Percentiles rank a stretch among this genome's conserved stretches.
These are phyloP conservation scores for Eupsittula cactorum DNA, from an alignment of 2,113 vertebrate species.

Conservation along the genomic window DNA sequence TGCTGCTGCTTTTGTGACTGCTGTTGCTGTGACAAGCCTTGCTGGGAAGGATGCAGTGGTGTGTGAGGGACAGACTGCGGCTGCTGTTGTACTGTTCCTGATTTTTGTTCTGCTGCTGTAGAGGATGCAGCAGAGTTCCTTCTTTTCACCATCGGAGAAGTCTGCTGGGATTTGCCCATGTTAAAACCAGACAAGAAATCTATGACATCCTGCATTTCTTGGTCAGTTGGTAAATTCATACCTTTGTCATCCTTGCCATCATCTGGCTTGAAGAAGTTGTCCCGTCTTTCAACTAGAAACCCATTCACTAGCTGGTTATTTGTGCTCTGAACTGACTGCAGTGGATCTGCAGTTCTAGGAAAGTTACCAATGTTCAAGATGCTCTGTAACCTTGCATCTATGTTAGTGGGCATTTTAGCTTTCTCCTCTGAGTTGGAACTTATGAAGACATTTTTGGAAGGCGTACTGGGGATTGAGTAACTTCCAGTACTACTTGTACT, in stretches of 20 bases:
- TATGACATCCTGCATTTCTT: constrained; percentile 99
- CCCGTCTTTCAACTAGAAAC: constrained; percentile 72
- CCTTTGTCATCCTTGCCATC: constrained; percentile 88
- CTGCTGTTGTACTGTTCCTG: constrained; percentile 79
- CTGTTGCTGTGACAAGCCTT: constrained; percentile 77
- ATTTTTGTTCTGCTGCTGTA: constrained; percentile 86
- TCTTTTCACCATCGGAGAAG: constrained; percentile 90
- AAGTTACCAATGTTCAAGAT: constrained; percentile 85
- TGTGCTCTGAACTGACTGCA: constrained; percentile 72
- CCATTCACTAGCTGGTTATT: constrained; percentile 81
- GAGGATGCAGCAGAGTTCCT: constrained; percentile 90
- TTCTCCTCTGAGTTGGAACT: constrained; percentile 85
- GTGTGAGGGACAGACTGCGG: constrained; percentile 81
- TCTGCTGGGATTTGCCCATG: constrained; percentile 97
- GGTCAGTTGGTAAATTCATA: constrained; percentile 97
- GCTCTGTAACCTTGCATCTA: constrained; percentile 84
- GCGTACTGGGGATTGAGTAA: constrained; percentile 91
- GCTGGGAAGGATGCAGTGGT: constrained; percentile 79
- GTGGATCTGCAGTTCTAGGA: constrained; percentile 77
- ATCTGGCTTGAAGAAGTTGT: constrained; percentile 71
- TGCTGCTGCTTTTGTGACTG: constrained; percentile 81
- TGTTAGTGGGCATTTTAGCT: constrained; percentile 76
- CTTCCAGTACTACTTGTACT: constrained; percentile 80
- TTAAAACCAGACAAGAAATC: constrained; percentile 99
- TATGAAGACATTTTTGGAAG: constrained; percentile 87